Evolutionary conservation across 2,888 invertebrate species (phyloP).

Genomic region (Xanthorhoe spadicearia): DNA sequence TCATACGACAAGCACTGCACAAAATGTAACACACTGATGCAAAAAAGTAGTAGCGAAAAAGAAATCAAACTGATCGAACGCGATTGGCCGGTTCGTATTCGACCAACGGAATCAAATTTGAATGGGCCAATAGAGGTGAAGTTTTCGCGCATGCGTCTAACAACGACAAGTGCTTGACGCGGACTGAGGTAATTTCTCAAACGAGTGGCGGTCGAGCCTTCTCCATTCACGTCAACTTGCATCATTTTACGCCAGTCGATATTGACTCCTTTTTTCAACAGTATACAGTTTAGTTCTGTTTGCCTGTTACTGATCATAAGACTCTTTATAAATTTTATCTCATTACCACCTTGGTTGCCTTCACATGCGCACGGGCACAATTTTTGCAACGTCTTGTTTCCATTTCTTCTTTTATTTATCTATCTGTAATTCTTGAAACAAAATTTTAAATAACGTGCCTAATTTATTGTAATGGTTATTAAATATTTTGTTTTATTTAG

Average conservation of each 20-base stretch:
- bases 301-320: slow-evolving; percentile 39
- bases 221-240: slow-evolving; percentile 75
- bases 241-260: slow-evolving; percentile 42
- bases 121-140: slow-evolving; percentile 61
- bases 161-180: slow-evolving; percentile 70
- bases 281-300: slow-evolving; percentile 32
- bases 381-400: slow-evolving; percentile 72
- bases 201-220: slow-evolving; percentile 74
- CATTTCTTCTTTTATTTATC: slow-evolving; percentile 49
- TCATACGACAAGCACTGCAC: slow-evolving; percentile 69
- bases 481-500: too few relatives aligned
- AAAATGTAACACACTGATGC: slow-evolving; percentile 70
- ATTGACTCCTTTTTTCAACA: slow-evolving; percentile 33
- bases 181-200: slow-evolving; percentile 76
- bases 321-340: slow-evolving; percentile 43
- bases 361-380: slow-evolving; percentile 77
- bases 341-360: slow-evolving; percentile 78
- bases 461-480: too few relatives aligned
- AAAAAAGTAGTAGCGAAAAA: slow-evolving; percentile 70
- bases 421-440: not conserved
- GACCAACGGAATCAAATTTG: slow-evolving; percentile 70
- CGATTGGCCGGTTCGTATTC: slow-evolving; percentile 70
- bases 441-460: too few relatives aligned
- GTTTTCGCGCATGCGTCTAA: slow-evolving; percentile 63
- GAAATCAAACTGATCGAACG: slow-evolving; percentile 74